Evolutionary conservation across 1,140 invertebrate genomes (phyloP).

Genomic region (Lucilia sericata): DNA sequence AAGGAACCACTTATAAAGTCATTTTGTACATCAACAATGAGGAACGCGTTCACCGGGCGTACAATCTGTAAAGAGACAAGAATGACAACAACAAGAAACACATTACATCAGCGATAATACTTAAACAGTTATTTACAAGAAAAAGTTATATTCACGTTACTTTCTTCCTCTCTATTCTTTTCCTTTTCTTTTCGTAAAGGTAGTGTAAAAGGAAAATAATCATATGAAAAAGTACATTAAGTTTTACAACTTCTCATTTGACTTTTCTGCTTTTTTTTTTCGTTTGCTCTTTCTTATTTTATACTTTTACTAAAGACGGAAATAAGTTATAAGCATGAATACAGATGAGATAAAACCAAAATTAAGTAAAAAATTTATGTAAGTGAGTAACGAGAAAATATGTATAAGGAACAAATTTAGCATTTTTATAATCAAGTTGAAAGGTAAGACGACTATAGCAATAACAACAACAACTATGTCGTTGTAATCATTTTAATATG

Average conservation of each 20-base stretch:
- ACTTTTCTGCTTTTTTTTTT: not conserved
- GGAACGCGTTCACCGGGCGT: conserved; percentile 87
- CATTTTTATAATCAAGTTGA: not conserved
- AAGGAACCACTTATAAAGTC: conserved; percentile 97
- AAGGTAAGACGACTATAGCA: not conserved
- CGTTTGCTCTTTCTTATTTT: not conserved
- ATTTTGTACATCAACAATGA: conserved; percentile 98
- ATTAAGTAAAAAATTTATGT: not conserved
- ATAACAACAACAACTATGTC: conserved; percentile 25
- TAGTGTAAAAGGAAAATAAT: not conserved
- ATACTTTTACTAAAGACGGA: not conserved
- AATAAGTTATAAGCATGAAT: conserved; percentile 18
- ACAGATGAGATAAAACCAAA: conserved; percentile 21
- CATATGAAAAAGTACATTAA: conserved; percentile 20
- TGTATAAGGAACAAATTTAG: not conserved
- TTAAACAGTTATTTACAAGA: too few species aligned
- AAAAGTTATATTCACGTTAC: too few species aligned
- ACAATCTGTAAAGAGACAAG: conserved; percentile 75
- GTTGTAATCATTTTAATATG: conserved; percentile 26
- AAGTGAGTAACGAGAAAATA: not conserved
- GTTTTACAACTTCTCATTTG: not conserved
- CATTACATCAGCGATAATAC: too few species aligned
- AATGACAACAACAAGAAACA: not conserved
- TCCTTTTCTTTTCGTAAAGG: not conserved
- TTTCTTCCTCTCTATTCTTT: not conserved